A percentile compares a stretch with the other conserved stretches of the same genome.
phyloP scores from a whole-genome alignment of 2,888 invertebrate species.

The Subacronicta megacephala region DNA sequence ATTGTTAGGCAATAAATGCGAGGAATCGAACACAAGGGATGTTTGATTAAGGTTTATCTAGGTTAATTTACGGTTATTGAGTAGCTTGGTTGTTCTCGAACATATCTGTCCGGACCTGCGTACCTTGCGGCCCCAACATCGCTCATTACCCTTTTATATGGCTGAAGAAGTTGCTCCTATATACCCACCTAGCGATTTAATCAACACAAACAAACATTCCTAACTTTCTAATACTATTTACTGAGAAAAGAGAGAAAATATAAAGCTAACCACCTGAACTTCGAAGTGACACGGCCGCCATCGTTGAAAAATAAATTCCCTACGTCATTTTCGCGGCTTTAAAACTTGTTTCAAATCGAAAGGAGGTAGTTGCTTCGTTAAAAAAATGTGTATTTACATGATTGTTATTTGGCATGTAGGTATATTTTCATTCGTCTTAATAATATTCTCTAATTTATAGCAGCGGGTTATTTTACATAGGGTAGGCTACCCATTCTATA shows the following conservation, averaged over 20 bases:
- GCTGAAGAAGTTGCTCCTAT: slow-evolving; percentile 4
- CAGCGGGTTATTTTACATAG: no score
- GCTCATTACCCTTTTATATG: slow-evolving; percentile 27
- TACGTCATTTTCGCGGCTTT: neutral
- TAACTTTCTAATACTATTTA: slow-evolving; percentile 1
- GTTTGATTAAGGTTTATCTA: slow-evolving; percentile 88
- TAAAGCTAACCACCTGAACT: slow-evolving; percentile 1
- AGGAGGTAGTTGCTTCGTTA: slow-evolving; percentile 7
- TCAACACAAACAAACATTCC: slow-evolving; percentile 2
- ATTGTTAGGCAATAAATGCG: slow-evolving; percentile 87
- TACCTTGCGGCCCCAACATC: slow-evolving; percentile 8
- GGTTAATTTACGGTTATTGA: slow-evolving; percentile 86
- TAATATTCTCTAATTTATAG: no score
- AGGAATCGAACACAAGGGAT: slow-evolving; percentile 85
- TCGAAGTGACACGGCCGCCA: neutral
- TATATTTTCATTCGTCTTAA: no score
- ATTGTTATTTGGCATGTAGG: neutral
- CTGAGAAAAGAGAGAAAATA: neutral
- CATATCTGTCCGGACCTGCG: slow-evolving; percentile 36
- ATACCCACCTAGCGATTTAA: slow-evolving; percentile 12
- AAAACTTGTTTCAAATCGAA: slow-evolving; percentile 6
- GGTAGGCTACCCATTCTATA: no score
- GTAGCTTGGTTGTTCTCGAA: slow-evolving; percentile 55
- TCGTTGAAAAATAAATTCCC: slow-evolving; percentile 10
- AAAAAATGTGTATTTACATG: neutral